Evolutionary conservation across 2,113 vertebrate species (phyloP), one percentile per base, ranked within the genome.

Genomic region (Hiodon tergisus): DNA sequence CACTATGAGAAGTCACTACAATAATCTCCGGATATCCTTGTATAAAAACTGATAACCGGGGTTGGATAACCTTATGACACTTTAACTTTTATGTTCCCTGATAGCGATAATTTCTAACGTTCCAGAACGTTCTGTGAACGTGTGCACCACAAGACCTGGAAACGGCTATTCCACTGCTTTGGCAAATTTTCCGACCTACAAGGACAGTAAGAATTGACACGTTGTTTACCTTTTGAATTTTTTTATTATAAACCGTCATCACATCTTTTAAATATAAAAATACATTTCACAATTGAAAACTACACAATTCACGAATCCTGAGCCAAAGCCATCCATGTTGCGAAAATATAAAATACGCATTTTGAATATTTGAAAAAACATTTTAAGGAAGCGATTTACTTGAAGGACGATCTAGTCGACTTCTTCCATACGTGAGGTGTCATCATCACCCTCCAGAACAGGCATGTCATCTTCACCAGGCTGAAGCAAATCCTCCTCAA

Each of bases 371-470:
- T 55, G 31, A 60, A 61, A 72, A 60, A 48, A 48, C 58, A 59
- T 2, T 5, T 3, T 47, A 47, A 46, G 8, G 6, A 31, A 55
- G 14, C 57, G 60, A 50, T 60, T 16, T 71, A 59, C 9, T 13
- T 72, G 16, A 50, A 7, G 47, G 2, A 17, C 60, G 17, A 62
- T 80, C 76, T 84, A 93, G 81, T 94, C 93, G 6, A 93, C 93
- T 74, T 94, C 92, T 53, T 93, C 92, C 92, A 94, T 94, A 69
- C 92, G 89, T 0, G 92, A 93, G 0, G 92, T 90, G 80, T 94
- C 92, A 0, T 93, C 93, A 2, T 94, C 92, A 4, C 90, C 93
- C 76, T 93, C 91, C 0, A 93, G 89, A n/a, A 91, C 91, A 0
- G 92, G 93, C 93, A 93, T 94, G 71, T 94, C 92, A 53, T 94